Percentiles rank a stretch among this genome's conserved stretches.
phyloP scores from a whole-genome alignment of 1,140 invertebrate species.

The Caenorhabditis tropicalis region DNA sequence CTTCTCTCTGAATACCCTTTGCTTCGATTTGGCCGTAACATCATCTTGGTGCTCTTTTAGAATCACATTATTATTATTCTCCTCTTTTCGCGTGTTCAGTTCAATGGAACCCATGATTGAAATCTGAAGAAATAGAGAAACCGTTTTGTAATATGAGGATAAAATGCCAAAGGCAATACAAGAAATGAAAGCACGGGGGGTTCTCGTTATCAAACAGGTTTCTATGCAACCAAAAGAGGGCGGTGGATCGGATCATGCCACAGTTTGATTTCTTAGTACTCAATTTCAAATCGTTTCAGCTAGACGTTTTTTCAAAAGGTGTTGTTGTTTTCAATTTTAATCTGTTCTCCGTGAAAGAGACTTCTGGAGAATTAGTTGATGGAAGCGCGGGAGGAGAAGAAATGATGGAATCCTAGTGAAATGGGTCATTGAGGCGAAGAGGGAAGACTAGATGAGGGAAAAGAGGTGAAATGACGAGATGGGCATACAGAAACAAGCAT shows the following conservation, averaged over 20 bases:
- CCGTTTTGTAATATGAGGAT: neutral
- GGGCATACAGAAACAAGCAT: conserved; percentile 44
- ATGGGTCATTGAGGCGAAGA: conserved; percentile 39
- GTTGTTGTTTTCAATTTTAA: neutral
- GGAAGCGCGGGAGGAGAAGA: neutral
- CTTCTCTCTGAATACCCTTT: conserved; percentile 44
- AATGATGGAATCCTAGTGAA: conserved; percentile 12
- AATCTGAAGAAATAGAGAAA: neutral
- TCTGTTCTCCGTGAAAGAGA: neutral
- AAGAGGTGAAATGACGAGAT: conserved; percentile 40
- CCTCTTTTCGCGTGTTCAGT: neutral
- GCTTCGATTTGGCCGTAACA: neutral
- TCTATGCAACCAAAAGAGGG: neutral
- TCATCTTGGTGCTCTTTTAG: neutral
- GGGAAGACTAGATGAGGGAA: conserved; percentile 21
- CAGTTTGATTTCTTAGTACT: conserved; percentile 8
- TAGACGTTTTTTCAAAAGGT: neutral
- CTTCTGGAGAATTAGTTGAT: neutral
- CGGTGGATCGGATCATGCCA: neutral
- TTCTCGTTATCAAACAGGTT: conserved; percentile 42
- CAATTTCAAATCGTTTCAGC: neutral
- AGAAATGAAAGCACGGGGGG: conserved; percentile 12
- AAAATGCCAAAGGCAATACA: neutral
- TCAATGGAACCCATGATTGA: conserved; percentile 35
- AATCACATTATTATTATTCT: conserved; percentile 28